These are phyloP conservation scores for Trachelipus rathkii DNA, from an alignment of 1,140 invertebrate genomes.

Conservation along the genomic window DNA sequence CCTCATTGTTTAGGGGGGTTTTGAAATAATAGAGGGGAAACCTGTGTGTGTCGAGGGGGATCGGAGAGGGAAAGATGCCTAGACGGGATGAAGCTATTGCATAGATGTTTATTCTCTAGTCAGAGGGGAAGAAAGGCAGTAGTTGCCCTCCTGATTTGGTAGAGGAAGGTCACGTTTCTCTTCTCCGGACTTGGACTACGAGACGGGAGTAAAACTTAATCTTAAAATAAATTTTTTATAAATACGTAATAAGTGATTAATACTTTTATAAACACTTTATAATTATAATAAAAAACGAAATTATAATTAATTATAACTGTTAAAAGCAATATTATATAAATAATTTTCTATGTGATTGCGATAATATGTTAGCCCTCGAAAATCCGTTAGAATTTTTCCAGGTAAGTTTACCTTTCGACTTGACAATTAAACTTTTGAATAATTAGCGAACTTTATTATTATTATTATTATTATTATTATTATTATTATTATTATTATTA, in stretches of 20 bases:
- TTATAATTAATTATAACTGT: too few relatives aligned
- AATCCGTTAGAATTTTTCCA: constrained; percentile 8
- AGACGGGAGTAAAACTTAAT: too few relatives aligned
- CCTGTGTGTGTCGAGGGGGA: background rate
- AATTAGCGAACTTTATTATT: too few relatives aligned
- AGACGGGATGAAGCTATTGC: constrained; percentile 1
- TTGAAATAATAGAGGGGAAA: constrained; percentile 10
- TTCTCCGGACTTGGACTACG: too few relatives aligned
- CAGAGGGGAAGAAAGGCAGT: background rate
- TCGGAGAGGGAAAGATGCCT: background rate
- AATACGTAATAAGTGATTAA: too few relatives aligned
- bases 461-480: too few relatives aligned
- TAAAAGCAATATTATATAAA: too few relatives aligned
- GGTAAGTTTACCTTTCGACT: background rate
- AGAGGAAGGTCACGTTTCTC: background rate
- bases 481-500: too few relatives aligned
- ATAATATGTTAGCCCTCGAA: background rate
- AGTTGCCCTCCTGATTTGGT: background rate
- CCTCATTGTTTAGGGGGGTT: background rate
- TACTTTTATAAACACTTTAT: too few relatives aligned
- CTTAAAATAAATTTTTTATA: too few relatives aligned
- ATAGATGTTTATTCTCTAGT: background rate
- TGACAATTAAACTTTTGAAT: too few relatives aligned
- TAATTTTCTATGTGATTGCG: background rate
- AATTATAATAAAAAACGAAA: too few relatives aligned